These are phyloP conservation scores for Amblyteles armatorius DNA, from an alignment of 2,888 invertebrate species.

Conservation along the genomic window DNA sequence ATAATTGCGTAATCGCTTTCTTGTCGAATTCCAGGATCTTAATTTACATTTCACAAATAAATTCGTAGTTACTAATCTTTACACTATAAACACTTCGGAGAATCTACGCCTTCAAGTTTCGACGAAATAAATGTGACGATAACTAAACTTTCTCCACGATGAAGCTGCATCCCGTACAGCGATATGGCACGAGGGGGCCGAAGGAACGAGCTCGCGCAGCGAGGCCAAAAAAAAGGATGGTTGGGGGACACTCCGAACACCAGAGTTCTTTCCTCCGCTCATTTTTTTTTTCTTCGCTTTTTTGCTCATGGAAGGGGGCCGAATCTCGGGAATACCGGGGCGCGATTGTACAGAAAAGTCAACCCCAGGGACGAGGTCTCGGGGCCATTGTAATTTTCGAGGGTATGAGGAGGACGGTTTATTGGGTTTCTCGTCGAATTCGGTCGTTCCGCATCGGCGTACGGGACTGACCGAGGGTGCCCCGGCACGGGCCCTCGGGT, in stretches of 20 bases:
- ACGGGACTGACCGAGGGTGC: conserved; percentile 3
- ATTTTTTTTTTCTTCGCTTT: conserved; percentile 29
- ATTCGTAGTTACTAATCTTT: not conserved
- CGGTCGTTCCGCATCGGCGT: conserved; percentile 34
- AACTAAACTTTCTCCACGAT: not conserved
- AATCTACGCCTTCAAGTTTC: not conserved
- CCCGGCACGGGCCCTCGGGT: conserved; percentile 43
- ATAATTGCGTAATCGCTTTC: not conserved
- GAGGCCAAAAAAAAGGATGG: conserved; percentile 20
- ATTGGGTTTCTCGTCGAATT: conserved; percentile 50
- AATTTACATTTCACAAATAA: not conserved
- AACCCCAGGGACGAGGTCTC: conserved; percentile 19
- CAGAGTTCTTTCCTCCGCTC: conserved; percentile 8
- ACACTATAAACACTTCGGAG: not conserved
- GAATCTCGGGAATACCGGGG: conserved; percentile 46
- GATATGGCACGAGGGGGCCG: not conserved
- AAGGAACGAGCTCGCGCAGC: not conserved
- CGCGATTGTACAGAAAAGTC: conserved; percentile 30
- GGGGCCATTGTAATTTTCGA: conserved; percentile 46
- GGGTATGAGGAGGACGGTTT: conserved; percentile 23
- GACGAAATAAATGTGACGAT: not conserved
- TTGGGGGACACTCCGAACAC: not conserved
- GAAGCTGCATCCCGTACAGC: not conserved
- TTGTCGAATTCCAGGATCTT: not conserved
- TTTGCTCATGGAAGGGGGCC: not conserved